Base-by-base conservation (phyloP, 1,140 invertebrate genomes). In the Aphaenogaster floridana region DNA sequence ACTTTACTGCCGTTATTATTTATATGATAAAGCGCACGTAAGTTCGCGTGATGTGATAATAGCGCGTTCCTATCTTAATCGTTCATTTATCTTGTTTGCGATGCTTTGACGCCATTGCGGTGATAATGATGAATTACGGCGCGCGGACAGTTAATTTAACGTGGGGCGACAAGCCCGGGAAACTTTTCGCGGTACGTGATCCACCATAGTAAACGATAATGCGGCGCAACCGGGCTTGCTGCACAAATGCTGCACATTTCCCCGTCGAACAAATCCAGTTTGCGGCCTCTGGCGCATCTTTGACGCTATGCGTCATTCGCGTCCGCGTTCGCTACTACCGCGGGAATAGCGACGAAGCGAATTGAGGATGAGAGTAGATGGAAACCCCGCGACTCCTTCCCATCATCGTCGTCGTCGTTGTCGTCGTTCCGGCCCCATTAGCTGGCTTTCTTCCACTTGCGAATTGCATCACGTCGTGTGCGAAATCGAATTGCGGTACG, bases 141-240 rank as follows among this genome's bases (percentile, higher is more conserved):
- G 64, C 59, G 52, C 66, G 77, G 79, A 79, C 78, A 59, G 90
- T 91, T 91, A 91, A 91, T 91, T 87, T 79, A 71, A 91, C 79
- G 79, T 91, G 80, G 74, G 72, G 42, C 76, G 77, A 36, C 45
- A 28, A 59, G 39, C 45, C 61, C 48, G 68, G 57, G 36, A 87
- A 91, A 91, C 89, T 89, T 91, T 91, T 91, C 88, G 72, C 79
- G 54, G 79, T 89, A 91, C 89, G 87, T 91, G 90, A 91, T 72
- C 74, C 48, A 68, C 80, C 84, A 87, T 80, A 86, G 71, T 52
- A 80, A 91, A 68, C 69, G 63, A 48, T 61, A 88, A 90, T 90
- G 69, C 79, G 71, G 50, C 36, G 17, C 57, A 42, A 59, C 36
- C 28, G 42, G 21, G 48, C 69, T 77, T 21, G 71, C 42, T 68